Evolutionary conservation across 2,797 vertebrate genomes (phyloP).

Genomic region (Furcifer pardalis): DNA sequence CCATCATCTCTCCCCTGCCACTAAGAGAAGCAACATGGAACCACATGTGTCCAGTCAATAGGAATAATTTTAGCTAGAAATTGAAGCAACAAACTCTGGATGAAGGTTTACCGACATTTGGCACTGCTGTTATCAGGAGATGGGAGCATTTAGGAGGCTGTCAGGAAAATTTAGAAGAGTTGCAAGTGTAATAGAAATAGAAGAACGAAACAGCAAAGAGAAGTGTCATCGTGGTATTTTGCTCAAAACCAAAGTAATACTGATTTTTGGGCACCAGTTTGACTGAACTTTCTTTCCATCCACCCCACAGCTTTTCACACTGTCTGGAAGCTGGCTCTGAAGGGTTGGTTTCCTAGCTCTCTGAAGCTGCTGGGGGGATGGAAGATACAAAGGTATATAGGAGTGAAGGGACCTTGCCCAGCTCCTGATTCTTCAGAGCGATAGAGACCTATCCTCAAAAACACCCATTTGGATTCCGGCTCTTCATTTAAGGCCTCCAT

Average conservation of each 20-base stretch:
- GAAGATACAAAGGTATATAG: not conserved
- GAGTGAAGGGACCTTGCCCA: not conserved
- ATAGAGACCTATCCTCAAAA: not conserved
- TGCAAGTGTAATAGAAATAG: too few species aligned
- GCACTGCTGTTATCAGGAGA: not conserved
- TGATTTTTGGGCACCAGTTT: not conserved
- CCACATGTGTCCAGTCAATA: not conserved
- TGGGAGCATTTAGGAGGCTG: not conserved
- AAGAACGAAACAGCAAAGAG: too few species aligned
- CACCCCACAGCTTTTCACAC: not conserved
- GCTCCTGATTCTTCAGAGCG: not conserved
- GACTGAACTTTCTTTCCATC: not conserved
- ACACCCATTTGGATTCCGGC: not conserved
- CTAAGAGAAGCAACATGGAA: not conserved
- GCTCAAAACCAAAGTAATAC: not conserved
- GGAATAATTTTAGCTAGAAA: not conserved
- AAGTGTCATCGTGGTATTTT: not conserved
- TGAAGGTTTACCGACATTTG: not conserved
- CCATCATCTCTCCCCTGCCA: not conserved
- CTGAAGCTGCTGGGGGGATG: not conserved
- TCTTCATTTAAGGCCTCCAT: not conserved
- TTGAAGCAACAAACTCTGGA: too few species aligned
- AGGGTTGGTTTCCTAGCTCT: not conserved
- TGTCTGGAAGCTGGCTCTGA: not conserved
- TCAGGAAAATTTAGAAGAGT: too few species aligned